Evolutionary conservation across 2,113 vertebrate species (phyloP), one percentile per base, ranked within the genome.

Genomic region (Triplophysa dalaica): DNA sequence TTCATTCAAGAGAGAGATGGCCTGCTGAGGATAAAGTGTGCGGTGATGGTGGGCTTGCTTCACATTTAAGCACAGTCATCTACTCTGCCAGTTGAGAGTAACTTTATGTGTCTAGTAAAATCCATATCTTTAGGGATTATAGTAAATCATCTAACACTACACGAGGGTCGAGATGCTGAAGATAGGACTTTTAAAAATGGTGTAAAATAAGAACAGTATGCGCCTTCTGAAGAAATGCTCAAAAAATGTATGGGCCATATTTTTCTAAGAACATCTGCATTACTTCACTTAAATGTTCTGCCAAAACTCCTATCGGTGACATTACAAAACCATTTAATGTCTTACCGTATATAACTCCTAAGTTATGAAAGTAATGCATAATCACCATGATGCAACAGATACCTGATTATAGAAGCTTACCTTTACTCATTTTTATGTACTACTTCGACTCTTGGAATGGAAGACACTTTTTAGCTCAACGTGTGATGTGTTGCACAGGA

Each of bases 51-150:
- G 79, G 65, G 62, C 16, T 45, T 22, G 41, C 45, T 80, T 80
- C 29, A 76, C 8, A 50, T 77, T 65, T 64, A 65, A 80, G 70
- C 58, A 64, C 54, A 66, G 70, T 82, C 76, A 61, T 82, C 52
- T 62, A 26, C 60, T 19, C 61, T 43, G 64, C 26, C 48, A 45
- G 68, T 19, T 29, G 63, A 58, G 43, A 70, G 62, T 38, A 38
- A 56, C 73, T 70, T 60, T 63, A 29, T 17, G 66, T 24, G 48
- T 33, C 17, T 63, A 64, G 10, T 79, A 65, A 75, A 56, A 75
- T 19, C 75, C 60, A 62, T 64, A 70, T 70, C 79, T 58, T 61
- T 50, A 67, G 66, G n/a, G 64, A 61, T 38, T 70, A 45, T 4
- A 5, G n/a, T 50, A 64, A 70, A 81, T 75, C n/a, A 72, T 80